A percentile compares a stretch with the other conserved stretches of the same genome.
Conservation (phyloP, 2,888 invertebrate genomes). For the Epistrophe eligans region DNA sequence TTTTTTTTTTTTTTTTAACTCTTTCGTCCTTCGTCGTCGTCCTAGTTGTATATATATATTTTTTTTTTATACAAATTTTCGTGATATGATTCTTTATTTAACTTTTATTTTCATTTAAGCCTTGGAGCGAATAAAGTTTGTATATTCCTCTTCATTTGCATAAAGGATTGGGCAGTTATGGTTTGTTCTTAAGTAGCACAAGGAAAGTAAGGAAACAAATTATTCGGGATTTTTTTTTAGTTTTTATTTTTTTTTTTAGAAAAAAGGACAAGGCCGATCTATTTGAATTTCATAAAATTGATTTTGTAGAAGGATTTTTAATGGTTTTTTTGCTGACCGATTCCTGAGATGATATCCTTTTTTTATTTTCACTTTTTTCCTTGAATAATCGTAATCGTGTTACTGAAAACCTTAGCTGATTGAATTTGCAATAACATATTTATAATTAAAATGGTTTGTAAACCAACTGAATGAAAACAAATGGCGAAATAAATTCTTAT, state of each 20-base stretch:
- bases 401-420: not conserved
- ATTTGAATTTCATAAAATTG: constrained; percentile 32
- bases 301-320: constrained; percentile 4
- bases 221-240: not conserved
- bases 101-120: constrained; percentile 71
- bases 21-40: not conserved
- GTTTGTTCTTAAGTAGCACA: constrained; percentile 36
- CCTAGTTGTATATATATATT: not conserved
- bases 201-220: constrained; percentile 9
- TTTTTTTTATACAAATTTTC: constrained; percentile 27
- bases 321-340: not conserved
- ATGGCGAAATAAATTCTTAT: no score
- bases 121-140: constrained; percentile 54
- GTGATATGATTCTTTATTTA: constrained; percentile 59
- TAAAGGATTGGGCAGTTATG: constrained; percentile 53
- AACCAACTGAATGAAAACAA: no score
- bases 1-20: not conserved
- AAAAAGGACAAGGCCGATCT: constrained; percentile 16
- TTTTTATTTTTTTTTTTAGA: not conserved
- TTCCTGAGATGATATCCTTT: not conserved
- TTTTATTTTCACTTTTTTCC: no score
- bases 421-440: no score
- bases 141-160: constrained; percentile 57
- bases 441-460: no score
- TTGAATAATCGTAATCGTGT: no score